Evolutionary conservation across 2,888 invertebrate genomes (phyloP).

Genomic region (Rotaria magnacalcarata): DNA sequence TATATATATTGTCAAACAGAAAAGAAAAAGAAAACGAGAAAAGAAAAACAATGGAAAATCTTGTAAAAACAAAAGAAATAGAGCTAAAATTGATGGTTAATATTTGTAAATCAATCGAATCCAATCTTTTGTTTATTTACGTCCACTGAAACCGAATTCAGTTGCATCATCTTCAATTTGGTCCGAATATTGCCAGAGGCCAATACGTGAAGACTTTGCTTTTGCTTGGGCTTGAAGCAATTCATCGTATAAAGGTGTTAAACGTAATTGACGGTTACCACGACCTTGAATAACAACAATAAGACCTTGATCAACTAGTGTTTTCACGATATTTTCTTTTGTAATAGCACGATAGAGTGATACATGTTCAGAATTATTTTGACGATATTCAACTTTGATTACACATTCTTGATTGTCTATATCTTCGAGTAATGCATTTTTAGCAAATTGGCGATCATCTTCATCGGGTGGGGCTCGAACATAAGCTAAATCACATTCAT

Average conservation of each 20-base stretch:
- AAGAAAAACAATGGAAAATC: conserved; percentile 21
- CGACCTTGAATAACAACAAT: conserved; percentile 70
- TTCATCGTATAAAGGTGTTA: background rate
- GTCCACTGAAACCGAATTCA: conserved; percentile 65
- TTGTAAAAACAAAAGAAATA: conserved; percentile 3
- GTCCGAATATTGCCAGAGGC: conserved; percentile 98
- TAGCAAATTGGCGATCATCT: conserved; percentile 74
- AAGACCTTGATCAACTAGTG: conserved; percentile 77
- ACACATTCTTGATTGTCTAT: conserved; percentile 72
- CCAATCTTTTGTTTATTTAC: conserved; percentile 1
- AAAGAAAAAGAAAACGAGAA: background rate
- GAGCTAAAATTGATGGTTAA: background rate
- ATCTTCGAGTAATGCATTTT: conserved; percentile 67
- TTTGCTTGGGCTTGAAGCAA: conserved; percentile 54
- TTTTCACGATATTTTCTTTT: conserved; percentile 71
- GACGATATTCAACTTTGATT: conserved; percentile 76
- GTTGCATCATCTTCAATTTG: conserved; percentile 85
- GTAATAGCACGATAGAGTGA: conserved; percentile 53
- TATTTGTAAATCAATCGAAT: background rate
- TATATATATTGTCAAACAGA: background rate
- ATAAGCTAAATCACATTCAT: conserved; percentile 79
- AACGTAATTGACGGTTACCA: conserved; percentile 16
- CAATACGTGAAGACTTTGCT: conserved; percentile 73
- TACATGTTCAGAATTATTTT: conserved; percentile 52
- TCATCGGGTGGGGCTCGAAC: conserved; percentile 77